Evolutionary conservation across 2,888 invertebrate species (phyloP).

Genomic region (Drosophila emarginata): DNA sequence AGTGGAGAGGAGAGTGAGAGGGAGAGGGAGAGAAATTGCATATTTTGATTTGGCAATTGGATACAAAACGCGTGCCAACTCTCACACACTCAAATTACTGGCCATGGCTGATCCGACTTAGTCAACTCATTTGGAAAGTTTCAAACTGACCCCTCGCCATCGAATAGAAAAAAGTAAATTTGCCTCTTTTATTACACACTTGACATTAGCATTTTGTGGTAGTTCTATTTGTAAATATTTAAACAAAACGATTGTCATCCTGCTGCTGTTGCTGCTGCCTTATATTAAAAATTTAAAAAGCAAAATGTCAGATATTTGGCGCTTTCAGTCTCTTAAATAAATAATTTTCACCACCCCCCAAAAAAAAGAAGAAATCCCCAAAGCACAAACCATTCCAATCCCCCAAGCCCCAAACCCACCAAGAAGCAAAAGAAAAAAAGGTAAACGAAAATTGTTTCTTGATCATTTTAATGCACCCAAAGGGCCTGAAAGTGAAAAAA

Average conservation of each 20-base stretch:
- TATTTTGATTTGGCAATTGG: conserved; percentile 53
- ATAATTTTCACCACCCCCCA: conserved; percentile 67
- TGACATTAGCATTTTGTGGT: conserved; percentile 61
- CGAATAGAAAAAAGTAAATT: conserved; percentile 3
- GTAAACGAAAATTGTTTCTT: conserved; percentile 81
- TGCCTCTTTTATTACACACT: conserved; percentile 51
- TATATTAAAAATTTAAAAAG: conserved; percentile 73
- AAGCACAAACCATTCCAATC: neutral
- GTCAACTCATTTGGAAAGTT: conserved; percentile 69
- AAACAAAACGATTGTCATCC: conserved; percentile 62
- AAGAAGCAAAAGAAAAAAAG: conserved; percentile 44
- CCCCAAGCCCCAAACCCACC: neutral
- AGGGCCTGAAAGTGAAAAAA: conserved; percentile 70
- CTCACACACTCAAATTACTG: conserved; percentile 43
- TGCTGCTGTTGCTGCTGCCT: conserved; percentile 34
- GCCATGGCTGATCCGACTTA: conserved; percentile 71
- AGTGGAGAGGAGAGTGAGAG: conserved; percentile 34
- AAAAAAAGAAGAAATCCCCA: conserved; percentile 14
- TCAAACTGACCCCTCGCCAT: conserved; percentile 51
- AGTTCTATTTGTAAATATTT: conserved; percentile 55
- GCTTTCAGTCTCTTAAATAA: conserved; percentile 78
- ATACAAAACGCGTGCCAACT: conserved; percentile 52
- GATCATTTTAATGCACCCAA: conserved; percentile 81
- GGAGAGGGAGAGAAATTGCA: conserved; percentile 59
- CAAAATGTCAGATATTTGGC: conserved; percentile 65